Evolutionary conservation across 2,888 invertebrate genomes (phyloP).

Genomic region (Exocentrus adspersus): DNA sequence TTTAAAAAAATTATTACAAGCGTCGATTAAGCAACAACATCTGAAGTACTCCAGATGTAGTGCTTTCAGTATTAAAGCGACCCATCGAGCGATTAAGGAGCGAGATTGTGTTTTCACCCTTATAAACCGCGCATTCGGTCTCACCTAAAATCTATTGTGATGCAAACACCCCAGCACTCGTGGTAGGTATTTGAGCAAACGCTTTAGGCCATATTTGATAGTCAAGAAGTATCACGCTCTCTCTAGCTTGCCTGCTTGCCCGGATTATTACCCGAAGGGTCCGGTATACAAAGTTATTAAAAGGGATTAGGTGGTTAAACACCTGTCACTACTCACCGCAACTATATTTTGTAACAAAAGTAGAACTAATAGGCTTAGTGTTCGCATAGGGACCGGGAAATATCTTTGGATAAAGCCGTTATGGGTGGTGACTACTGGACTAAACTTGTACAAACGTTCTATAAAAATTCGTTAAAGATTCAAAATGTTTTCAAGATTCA

Average conservation of each 20-base stretch:
- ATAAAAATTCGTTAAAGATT: too few species aligned
- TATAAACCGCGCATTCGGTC: constrained; percentile 33
- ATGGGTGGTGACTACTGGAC: too few species aligned
- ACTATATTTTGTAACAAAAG: background rate
- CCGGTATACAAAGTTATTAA: constrained; percentile 19
- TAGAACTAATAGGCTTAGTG: background rate
- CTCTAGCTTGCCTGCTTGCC: constrained; percentile 3
- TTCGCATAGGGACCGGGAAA: too few species aligned
- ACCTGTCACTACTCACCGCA: constrained; percentile 13
- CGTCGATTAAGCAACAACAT: constrained; percentile 10
- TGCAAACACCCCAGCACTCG: constrained; percentile 25
- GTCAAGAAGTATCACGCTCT: constrained; percentile 17
- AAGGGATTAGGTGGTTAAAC: constrained; percentile 23
- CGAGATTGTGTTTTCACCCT: constrained; percentile 51
- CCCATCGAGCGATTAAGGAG: constrained; percentile 51
- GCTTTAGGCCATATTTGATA: constrained; percentile 25
- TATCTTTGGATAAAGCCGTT: too few species aligned
- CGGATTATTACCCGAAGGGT: constrained; percentile 13
- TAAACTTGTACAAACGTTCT: too few species aligned
- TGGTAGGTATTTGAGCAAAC: constrained; percentile 27
- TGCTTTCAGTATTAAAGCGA: constrained; percentile 45
- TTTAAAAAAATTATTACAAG: too few species aligned
- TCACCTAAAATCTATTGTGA: constrained; percentile 27
- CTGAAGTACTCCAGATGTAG: constrained; percentile 36
- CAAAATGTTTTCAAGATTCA: too few species aligned